These are phyloP conservation scores for Turdus rufiventris DNA, from an alignment of 2,113 vertebrate species.

Conservation along the genomic window DNA sequence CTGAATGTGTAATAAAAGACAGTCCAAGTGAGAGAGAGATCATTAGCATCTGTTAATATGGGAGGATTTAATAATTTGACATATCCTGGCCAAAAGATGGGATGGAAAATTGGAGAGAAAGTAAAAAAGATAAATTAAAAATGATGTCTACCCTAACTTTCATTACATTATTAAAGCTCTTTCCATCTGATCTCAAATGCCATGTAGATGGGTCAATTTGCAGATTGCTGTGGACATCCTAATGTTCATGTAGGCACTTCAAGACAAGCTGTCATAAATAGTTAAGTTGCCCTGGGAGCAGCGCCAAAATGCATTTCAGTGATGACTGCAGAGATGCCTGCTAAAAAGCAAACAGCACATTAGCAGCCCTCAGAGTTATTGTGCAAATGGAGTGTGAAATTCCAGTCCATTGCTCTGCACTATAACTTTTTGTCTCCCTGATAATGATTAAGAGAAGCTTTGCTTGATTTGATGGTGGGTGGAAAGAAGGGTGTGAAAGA, in stretches of 20 bases:
- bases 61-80: conserved; percentile 17
- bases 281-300: conserved; percentile 68
- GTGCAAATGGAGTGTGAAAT: conserved; percentile 78
- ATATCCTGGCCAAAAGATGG: not conserved
- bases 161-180: conserved; percentile 46
- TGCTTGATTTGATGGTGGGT: conserved; percentile 58
- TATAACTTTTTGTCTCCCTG: conserved; percentile 70
- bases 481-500: conserved; percentile 36
- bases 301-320: conserved; percentile 65
- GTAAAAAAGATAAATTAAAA: conserved; percentile 30
- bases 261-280: conserved; percentile 74
- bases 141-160: conserved; percentile 38
- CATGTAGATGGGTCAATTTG: conserved; percentile 63
- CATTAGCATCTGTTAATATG: conserved; percentile 37
- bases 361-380: conserved; percentile 71
- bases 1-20: conserved; percentile 13
- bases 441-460: conserved; percentile 72
- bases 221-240: conserved; percentile 63
- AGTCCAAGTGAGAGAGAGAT: not conserved
- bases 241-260: conserved; percentile 61
- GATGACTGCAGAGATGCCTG: conserved; percentile 70
- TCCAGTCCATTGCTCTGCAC: conserved; percentile 59
- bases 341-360: conserved; percentile 74
- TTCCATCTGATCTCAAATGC: conserved; percentile 51
- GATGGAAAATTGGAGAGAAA: not conserved